Evolutionary conservation across 1,140 invertebrate species (phyloP).

Genomic region (Tetramorium parvispinum): DNA sequence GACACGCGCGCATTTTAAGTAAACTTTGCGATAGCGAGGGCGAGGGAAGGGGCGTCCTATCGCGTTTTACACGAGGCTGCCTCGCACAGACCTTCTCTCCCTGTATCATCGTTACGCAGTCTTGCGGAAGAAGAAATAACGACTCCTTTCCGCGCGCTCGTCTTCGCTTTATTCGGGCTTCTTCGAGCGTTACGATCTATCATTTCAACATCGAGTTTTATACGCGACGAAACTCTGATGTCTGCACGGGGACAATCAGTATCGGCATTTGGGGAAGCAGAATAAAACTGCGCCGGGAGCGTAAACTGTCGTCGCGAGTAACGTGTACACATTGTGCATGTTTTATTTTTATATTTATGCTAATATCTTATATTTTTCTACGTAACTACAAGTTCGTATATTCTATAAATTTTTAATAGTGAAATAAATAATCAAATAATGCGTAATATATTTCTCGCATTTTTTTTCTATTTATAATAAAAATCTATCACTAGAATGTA

Average conservation of each 20-base stretch:
- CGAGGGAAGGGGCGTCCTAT: constrained; percentile 43
- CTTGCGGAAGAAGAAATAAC: constrained; percentile 60
- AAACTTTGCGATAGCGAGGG: constrained; percentile 25
- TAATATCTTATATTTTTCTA: not conserved
- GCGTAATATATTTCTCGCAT: not conserved
- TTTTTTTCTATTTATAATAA: not conserved
- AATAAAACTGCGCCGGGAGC: not conserved
- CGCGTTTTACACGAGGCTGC: constrained; percentile 69
- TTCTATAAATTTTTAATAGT: not conserved
- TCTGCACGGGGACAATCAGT: constrained; percentile 19
- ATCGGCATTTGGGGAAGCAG: not conserved
- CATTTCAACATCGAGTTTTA: constrained; percentile 52
- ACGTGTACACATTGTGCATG: not conserved
- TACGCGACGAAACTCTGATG: constrained; percentile 29
- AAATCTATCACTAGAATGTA: not conserved
- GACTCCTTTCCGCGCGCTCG: constrained; percentile 59
- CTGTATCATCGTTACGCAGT: constrained; percentile 60
- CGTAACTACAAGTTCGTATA: not conserved
- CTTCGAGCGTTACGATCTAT: constrained; percentile 48
- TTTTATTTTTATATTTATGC: constrained; percentile 1
- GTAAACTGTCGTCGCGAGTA: not conserved
- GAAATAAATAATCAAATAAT: not conserved
- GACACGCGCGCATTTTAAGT: constrained; percentile 69
- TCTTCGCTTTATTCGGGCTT: constrained; percentile 36
- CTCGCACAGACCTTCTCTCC: constrained; percentile 27